Evolutionary conservation across 2,113 vertebrate species (phyloP).

Genomic region (Baryphthengus martii): DNA sequence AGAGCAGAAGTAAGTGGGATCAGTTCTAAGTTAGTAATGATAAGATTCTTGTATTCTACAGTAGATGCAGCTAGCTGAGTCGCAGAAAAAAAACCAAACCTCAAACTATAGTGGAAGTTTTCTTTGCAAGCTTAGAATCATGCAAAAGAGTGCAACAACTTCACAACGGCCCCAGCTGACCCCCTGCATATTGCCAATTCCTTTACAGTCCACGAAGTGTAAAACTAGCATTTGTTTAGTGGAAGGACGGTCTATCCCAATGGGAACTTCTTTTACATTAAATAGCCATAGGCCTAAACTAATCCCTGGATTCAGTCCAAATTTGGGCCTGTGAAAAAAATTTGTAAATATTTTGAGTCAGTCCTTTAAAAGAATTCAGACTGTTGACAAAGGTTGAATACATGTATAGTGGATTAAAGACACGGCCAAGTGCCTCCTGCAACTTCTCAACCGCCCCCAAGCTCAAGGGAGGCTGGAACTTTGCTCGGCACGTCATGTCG

Average conservation of each 20-base stretch:
- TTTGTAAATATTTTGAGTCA: background rate
- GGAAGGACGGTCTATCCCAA: background rate
- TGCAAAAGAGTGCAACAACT: background rate
- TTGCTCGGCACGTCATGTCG: rapidly evolving
- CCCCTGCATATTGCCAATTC: background rate
- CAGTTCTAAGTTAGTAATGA: slow-evolving; percentile 58
- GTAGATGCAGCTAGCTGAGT: background rate
- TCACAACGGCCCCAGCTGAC: background rate
- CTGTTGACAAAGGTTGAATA: background rate
- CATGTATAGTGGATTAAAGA: background rate
- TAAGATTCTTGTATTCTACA: background rate
- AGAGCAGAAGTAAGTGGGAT: slow-evolving; percentile 22
- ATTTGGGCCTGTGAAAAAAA: background rate
- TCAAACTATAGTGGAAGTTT: background rate
- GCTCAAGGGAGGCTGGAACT: background rate
- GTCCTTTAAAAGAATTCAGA: background rate
- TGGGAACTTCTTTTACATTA: background rate
- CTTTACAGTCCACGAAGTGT: rapidly evolving
- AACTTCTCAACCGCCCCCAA: background rate
- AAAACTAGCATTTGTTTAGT: background rate
- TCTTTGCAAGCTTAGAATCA: background rate
- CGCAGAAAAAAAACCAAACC: background rate
- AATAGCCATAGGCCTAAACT: background rate
- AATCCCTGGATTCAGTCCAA: no score
- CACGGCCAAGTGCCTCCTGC: background rate